phyloP scores from a whole-genome alignment of 2,888 invertebrate species.

The Watsonalla cultraria region DNA sequence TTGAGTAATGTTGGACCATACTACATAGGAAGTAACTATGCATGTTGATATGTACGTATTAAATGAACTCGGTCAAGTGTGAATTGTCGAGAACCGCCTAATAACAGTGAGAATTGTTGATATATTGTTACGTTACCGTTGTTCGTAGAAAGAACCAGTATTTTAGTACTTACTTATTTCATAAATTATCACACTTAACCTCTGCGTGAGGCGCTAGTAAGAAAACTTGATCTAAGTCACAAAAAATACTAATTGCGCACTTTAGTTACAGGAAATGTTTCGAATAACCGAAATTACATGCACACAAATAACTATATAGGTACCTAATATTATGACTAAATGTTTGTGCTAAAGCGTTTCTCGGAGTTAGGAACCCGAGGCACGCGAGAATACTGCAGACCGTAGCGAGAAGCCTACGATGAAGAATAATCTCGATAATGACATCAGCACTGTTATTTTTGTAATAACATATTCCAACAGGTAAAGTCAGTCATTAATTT shows the following conservation, averaged over 20 bases:
- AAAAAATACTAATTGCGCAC: conserved; percentile 50
- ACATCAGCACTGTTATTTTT: no score
- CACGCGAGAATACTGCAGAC: conserved; percentile 24
- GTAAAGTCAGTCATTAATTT: not conserved
- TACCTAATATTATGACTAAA: conserved; percentile 23
- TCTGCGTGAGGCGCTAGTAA: conserved; percentile 36
- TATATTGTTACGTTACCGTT: conserved; percentile 41
- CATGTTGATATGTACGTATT: conserved; percentile 24
- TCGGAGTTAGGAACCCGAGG: conserved; percentile 25
- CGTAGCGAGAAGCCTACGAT: conserved; percentile 13
- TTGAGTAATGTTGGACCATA: conserved; percentile 38
- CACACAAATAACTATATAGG: conserved; percentile 18
- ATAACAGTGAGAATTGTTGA: conserved; percentile 36
- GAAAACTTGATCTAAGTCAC: conserved; percentile 41
- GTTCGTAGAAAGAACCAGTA: conserved; percentile 37
- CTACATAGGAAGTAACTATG: conserved; percentile 22
- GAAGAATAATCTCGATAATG: not conserved
- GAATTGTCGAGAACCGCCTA: conserved; percentile 40
- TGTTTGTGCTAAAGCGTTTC: conserved; percentile 26
- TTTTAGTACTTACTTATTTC: conserved; percentile 34
- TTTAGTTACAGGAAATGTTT: conserved; percentile 44
- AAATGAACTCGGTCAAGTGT: conserved; percentile 39
- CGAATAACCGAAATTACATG: conserved; percentile 31
- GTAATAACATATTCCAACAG: conserved; percentile 19
- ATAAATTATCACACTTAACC: conserved; percentile 48